phyloP scores from a whole-genome alignment of 2,888 invertebrate species.

The Nephrotoma flavescens region DNA sequence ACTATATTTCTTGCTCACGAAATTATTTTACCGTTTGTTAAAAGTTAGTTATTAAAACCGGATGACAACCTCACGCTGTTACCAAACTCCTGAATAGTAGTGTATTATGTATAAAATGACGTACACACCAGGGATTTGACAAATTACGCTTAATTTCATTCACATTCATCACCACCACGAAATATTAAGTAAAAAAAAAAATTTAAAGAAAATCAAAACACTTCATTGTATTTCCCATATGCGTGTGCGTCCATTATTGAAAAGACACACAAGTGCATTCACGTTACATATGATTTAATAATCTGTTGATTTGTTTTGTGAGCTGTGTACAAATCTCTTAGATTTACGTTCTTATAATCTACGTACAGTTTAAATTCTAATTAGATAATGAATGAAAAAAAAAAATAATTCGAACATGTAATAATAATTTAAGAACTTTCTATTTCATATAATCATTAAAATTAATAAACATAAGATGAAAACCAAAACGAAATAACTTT shows the following conservation, averaged over 20 bases:
- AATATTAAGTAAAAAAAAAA: neutral
- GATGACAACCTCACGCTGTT: too few relatives aligned
- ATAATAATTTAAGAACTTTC: neutral
- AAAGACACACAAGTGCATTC: neutral
- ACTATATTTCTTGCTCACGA: too few relatives aligned
- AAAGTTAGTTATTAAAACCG: too few relatives aligned
- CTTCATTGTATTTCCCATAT: neutral
- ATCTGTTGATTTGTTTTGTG: neutral
- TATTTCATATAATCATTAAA: neutral
- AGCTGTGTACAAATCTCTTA: neutral
- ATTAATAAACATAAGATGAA: neutral
- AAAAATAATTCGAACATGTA: neutral
- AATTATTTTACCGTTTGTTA: too few relatives aligned
- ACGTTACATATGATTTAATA: neutral
- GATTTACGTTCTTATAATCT: neutral
- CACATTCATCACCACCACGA: neutral
- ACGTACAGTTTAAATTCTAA: neutral
- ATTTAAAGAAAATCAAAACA: neutral
- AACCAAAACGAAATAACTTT: neutral
- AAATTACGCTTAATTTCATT: neutral
- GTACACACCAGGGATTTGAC: neutral
- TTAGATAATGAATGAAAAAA: neutral
- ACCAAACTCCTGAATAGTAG: too few relatives aligned
- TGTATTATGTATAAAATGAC: too few relatives aligned
- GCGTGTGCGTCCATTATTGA: neutral